Percentiles rank a stretch among this genome's conserved stretches.
phyloP scores from a whole-genome alignment of 2,888 invertebrate species.

The Lysandra coridon region DNA sequence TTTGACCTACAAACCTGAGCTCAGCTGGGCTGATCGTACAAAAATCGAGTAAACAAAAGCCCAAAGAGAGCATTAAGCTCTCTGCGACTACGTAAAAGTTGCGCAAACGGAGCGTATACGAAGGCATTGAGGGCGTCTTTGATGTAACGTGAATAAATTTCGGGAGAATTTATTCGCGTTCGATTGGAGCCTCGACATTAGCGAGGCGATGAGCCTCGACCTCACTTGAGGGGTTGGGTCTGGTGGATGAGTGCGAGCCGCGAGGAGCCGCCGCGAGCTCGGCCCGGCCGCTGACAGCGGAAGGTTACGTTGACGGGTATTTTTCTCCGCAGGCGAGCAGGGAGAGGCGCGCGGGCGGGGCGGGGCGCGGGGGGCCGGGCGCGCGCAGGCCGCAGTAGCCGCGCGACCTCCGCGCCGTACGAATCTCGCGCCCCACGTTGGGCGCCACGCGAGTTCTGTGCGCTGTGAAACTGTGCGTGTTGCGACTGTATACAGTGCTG shows the following conservation, averaged over 20 bases:
- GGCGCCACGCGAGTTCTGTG: slow-evolving; percentile 59
- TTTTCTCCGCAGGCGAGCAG: slow-evolving; percentile 71
- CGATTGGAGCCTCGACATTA: slow-evolving; percentile 53
- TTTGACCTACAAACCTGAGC: slow-evolving; percentile 20
- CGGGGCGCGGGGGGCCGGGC: slow-evolving; percentile 70
- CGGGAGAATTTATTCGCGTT: slow-evolving; percentile 38
- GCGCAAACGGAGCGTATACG: slow-evolving; percentile 47
- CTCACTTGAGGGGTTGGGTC: slow-evolving; percentile 56
- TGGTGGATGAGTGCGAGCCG: slow-evolving; percentile 54
- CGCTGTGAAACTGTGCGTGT: slow-evolving; percentile 38
- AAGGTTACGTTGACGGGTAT: slow-evolving; percentile 62
- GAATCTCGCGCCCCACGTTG: slow-evolving; percentile 56
- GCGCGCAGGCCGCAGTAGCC: slow-evolving; percentile 73
- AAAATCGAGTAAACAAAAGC: slow-evolving; percentile 19
- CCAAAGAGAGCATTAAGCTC: neutral
- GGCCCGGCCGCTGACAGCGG: slow-evolving; percentile 59
- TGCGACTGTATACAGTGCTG: neutral
- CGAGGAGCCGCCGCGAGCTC: slow-evolving; percentile 44
- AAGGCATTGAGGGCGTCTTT: slow-evolving; percentile 61
- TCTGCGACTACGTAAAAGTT: slow-evolving; percentile 52
- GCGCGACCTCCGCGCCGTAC: slow-evolving; percentile 53
- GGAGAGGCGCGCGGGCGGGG: slow-evolving; percentile 52
- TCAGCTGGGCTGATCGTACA: neutral
- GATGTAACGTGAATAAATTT: slow-evolving; percentile 52
- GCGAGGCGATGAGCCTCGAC: slow-evolving; percentile 47